Percentiles rank a stretch among this genome's conserved stretches.
Evolutionary conservation across 2,113 vertebrate species (phyloP).

Genomic region (Steatornis caripensis): DNA sequence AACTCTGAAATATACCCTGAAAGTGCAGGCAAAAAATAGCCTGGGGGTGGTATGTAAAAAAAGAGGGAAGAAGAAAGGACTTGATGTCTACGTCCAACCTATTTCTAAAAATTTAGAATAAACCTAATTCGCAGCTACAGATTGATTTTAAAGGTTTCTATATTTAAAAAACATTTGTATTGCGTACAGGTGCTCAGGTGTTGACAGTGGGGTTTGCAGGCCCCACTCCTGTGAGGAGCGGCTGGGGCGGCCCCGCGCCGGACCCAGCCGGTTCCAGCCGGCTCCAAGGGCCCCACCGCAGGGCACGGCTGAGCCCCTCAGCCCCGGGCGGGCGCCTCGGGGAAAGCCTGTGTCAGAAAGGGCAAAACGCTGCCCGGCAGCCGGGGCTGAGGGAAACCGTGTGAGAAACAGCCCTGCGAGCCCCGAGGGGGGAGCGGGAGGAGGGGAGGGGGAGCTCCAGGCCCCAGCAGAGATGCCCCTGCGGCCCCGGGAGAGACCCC

Average conservation of each 20-base stretch:
- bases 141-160: not conserved
- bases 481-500: too few relatives aligned
- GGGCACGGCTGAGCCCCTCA: not conserved
- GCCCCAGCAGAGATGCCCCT: too few relatives aligned
- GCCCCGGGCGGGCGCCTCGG: too few relatives aligned
- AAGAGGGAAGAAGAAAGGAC: not conserved
- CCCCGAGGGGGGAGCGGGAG: too few relatives aligned
- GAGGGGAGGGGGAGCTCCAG: too few relatives aligned
- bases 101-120: not conserved
- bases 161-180: not conserved
- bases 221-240: too few relatives aligned
- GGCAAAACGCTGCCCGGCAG: too few relatives aligned
- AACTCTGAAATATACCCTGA: not conserved
- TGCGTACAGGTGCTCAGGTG: not conserved
- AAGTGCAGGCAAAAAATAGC: not conserved
- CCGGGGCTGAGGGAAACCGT: too few relatives aligned
- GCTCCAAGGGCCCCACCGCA: not conserved
- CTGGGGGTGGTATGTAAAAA: not conserved
- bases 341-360: too few relatives aligned
- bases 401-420: too few relatives aligned
- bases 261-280: not conserved
- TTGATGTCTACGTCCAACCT: not conserved
- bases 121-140: not conserved
- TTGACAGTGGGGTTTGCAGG: not conserved
- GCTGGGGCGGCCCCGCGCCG: not conserved